Evolutionary conservation across 2,113 vertebrate genomes (phyloP).

Genomic region (Octodon degus): DNA sequence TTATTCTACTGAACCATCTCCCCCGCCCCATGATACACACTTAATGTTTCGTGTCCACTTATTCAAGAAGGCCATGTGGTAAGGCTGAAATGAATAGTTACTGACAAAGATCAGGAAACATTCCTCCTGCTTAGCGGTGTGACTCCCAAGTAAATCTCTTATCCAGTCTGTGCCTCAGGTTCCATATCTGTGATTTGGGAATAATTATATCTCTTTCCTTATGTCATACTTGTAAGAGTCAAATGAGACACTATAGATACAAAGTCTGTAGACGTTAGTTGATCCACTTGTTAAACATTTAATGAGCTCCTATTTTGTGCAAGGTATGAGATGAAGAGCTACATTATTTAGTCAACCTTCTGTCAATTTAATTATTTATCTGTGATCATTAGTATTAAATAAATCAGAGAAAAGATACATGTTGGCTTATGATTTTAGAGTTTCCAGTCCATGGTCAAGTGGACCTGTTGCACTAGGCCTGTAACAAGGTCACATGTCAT

Average conservation of each 20-base stretch:
- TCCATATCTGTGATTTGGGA: conserved; percentile 12
- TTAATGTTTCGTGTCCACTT: background rate
- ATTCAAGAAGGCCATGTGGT: background rate
- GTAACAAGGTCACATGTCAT: background rate
- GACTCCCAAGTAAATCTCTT: background rate
- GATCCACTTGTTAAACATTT: background rate
- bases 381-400: background rate
- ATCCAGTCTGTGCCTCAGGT: background rate
- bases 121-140: background rate
- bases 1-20: too few relatives aligned
- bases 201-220: background rate
- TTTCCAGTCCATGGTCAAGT: background rate
- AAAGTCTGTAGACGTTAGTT: conserved; percentile 21
- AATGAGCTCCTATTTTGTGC: background rate
- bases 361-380: background rate
- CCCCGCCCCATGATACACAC: background rate
- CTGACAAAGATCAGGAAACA: background rate
- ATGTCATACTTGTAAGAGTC: background rate
- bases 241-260: background rate
- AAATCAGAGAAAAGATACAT: background rate
- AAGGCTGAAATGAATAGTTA: background rate
- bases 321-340: background rate
- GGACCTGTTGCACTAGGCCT: background rate
- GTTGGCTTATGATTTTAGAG: background rate
- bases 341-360: background rate